Conservation (phyloP, 2,113 vertebrate species). For the Clarias gariepinus region DNA sequence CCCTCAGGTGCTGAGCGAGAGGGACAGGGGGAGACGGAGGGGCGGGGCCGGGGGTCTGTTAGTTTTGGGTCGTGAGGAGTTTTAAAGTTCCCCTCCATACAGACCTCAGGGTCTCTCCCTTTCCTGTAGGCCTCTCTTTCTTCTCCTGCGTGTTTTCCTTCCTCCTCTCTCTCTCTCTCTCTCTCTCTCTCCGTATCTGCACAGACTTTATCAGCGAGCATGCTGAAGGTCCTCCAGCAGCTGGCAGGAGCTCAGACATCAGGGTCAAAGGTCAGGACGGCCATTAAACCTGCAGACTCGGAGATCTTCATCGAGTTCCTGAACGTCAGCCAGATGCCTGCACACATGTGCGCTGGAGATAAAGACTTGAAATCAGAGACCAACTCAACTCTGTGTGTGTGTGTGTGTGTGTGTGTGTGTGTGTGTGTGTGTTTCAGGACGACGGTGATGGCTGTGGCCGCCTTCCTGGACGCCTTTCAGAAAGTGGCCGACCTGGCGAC, state of each 20-base stretch:
- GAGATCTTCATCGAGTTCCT: conserved; percentile 28
- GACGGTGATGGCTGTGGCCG: conserved; percentile 72
- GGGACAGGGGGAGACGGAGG: background rate
- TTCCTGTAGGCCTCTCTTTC: background rate
- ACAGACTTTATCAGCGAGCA: background rate
- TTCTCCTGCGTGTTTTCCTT: background rate
- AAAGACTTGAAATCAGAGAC: background rate
- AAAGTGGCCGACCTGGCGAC: conserved; percentile 83
- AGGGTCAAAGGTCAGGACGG: background rate
- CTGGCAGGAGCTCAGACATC: background rate
- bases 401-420: conserved; percentile 5
- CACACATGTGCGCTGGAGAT: background rate
- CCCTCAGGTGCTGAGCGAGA: background rate
- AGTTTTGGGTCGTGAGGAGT: background rate
- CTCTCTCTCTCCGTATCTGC: background rate
- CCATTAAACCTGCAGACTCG: background rate
- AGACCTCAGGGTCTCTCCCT: background rate
- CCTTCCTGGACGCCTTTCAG: conserved; percentile 82
- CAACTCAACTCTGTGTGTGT: background rate
- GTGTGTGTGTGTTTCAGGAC: conserved; percentile 63
- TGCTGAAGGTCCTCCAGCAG: conserved; percentile 17
- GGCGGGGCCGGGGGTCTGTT: background rate
- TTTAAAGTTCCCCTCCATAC: too few relatives aligned
- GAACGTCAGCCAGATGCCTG: conserved; percentile 27
- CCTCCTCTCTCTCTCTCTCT: background rate